Evolutionary conservation across 1,140 invertebrate genomes (phyloP).

Genomic region (Ruditapes philippinarum): DNA sequence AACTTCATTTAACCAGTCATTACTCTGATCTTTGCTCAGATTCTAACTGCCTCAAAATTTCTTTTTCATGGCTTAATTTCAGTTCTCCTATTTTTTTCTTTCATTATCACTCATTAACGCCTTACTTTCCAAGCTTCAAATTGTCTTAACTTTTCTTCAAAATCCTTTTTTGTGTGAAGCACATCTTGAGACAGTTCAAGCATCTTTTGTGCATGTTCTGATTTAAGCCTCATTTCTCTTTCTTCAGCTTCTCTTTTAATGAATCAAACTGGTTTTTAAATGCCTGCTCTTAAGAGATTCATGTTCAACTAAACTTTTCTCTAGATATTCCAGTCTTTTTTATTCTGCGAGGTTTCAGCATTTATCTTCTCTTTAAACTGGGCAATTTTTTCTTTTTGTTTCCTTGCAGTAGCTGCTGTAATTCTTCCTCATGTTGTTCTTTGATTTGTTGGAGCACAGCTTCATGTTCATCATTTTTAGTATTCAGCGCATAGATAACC

Average conservation of each 20-base stretch:
- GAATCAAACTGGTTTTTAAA: constrained; percentile 77
- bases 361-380: constrained; percentile 78
- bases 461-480: constrained; percentile 87
- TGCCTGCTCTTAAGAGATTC: constrained; percentile 74
- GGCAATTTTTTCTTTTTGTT: constrained; percentile 82
- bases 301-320: constrained; percentile 73
- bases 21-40: constrained; percentile 74
- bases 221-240: constrained; percentile 78
- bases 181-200: constrained; percentile 83
- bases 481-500: constrained; percentile 87
- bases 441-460: constrained; percentile 81
- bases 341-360: constrained; percentile 72
- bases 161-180: constrained; percentile 81
- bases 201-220: constrained; percentile 82
- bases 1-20: constrained; percentile 79
- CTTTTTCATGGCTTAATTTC: constrained; percentile 77
- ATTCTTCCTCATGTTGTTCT: constrained; percentile 85
- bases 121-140: constrained; percentile 79
- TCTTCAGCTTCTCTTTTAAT: constrained; percentile 79
- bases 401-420: constrained; percentile 83
- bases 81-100: constrained; percentile 79
- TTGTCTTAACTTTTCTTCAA: constrained; percentile 82
- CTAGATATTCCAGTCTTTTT: constrained; percentile 73
- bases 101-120: constrained; percentile 79
- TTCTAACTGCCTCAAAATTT: constrained; percentile 80